Evolutionary conservation across 2,888 invertebrate genomes (phyloP).

Genomic region (Eucriotettix oculatus): DNA sequence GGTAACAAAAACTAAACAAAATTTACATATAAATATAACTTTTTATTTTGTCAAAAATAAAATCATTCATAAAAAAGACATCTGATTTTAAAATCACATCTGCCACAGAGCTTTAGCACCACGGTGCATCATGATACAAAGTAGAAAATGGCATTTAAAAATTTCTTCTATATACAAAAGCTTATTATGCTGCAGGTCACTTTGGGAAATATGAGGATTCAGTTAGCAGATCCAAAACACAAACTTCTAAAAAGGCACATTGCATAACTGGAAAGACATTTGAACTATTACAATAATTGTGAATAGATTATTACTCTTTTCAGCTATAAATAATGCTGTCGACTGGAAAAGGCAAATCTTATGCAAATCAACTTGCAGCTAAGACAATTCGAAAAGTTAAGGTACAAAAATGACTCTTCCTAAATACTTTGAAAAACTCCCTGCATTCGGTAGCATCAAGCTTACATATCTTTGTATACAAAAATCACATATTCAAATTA

Average conservation of each 20-base stretch:
- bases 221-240: conserved; percentile 4
- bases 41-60: conserved; percentile 11
- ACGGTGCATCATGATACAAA: not conserved
- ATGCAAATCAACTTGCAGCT: not conserved
- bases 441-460: not conserved
- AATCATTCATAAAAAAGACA: conserved; percentile 10
- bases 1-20: not conserved
- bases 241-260: conserved; percentile 4
- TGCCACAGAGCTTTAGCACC: conserved; percentile 5
- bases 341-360: not conserved
- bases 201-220: conserved; percentile 3
- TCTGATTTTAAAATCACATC: conserved; percentile 4
- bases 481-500: conserved; percentile 3
- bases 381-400: not conserved
- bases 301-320: not conserved
- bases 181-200: not conserved
- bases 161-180: not conserved
- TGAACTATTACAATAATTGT: not conserved
- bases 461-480: not conserved
- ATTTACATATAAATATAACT: not conserved
- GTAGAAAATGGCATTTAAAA: conserved; percentile 7
- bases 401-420: not conserved
- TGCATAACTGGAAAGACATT: conserved; percentile 3
- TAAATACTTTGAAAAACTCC: not conserved
- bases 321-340: not conserved